Conservation (phyloP, 1,140 invertebrate genomes). For the Nasonia vitripennis region DNA sequence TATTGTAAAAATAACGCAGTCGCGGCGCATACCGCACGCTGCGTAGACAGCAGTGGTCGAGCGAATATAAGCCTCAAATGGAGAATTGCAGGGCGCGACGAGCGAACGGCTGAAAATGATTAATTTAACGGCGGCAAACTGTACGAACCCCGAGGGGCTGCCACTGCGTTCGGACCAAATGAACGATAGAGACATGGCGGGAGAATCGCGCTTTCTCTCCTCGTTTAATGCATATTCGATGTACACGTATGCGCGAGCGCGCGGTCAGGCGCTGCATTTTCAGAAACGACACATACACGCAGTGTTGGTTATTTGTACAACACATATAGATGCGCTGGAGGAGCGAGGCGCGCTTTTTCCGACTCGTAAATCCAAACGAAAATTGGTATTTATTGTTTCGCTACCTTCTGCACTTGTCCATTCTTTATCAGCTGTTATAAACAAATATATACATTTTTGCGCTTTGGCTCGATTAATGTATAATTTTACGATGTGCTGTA, state of each 20-base stretch:
- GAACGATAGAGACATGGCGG: background rate
- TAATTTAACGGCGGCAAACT: too few relatives aligned
- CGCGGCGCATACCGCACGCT: background rate
- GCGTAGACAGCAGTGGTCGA: background rate
- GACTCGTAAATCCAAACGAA: background rate
- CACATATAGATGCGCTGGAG: background rate
- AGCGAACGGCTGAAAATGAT: too few relatives aligned
- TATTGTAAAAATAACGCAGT: background rate
- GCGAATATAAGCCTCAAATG: background rate
- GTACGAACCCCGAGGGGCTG: background rate
- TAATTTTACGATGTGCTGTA: too few relatives aligned
- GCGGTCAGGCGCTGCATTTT: background rate
- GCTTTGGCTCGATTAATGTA: too few relatives aligned
- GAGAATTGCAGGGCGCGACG: background rate
- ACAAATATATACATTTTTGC: too few relatives aligned
- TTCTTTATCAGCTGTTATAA: too few relatives aligned
- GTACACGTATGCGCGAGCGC: background rate
- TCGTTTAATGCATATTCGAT: constrained; percentile 19
- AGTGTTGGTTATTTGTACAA: background rate
- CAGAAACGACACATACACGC: background rate
- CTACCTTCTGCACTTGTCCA: too few relatives aligned
- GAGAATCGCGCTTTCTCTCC: background rate
- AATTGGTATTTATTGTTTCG: background rate
- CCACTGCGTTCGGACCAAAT: background rate
- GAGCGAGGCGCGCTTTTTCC: background rate